These are phyloP conservation scores for Philhelius pedissequus DNA, from an alignment of 2,888 invertebrate genomes.

Conservation along the genomic window DNA sequence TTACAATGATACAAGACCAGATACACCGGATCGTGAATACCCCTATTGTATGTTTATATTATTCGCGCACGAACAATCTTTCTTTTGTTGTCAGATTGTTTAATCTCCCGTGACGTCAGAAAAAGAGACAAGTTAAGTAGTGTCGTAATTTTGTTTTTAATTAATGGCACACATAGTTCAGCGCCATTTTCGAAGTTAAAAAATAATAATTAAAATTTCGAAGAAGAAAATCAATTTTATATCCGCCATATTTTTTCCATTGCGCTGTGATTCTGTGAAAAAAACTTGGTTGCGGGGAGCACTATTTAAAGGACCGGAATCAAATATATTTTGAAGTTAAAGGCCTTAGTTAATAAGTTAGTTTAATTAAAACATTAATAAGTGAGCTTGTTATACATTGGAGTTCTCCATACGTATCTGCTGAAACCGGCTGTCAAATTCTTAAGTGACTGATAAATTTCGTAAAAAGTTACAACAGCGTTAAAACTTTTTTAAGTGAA, in stretches of 20 bases:
- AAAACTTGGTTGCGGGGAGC: not conserved
- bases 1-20: too few species aligned
- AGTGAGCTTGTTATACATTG: not conserved
- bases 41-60: too few species aligned
- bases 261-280: constrained; percentile 35
- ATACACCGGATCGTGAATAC: too few species aligned
- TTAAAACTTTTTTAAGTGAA: not conserved
- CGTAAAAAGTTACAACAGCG: not conserved
- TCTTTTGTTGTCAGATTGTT: too few species aligned
- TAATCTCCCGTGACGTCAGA: too few species aligned
- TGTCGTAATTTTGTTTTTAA: too few species aligned
- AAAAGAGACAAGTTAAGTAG: too few species aligned
- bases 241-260: constrained; percentile 61
- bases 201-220: not conserved
- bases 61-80: too few species aligned
- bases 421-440: constrained; percentile 30
- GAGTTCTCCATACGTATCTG: not conserved
- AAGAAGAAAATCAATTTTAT: constrained; percentile 58
- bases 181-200: constrained; percentile 1
- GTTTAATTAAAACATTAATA: not conserved
- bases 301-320: not conserved
- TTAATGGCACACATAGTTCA: too few species aligned
- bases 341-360: not conserved
- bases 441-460: constrained; percentile 19
- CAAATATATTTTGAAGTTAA: not conserved